Base-by-base conservation (phyloP, 2,797 vertebrate genomes). In the Falco biarmicus region DNA sequence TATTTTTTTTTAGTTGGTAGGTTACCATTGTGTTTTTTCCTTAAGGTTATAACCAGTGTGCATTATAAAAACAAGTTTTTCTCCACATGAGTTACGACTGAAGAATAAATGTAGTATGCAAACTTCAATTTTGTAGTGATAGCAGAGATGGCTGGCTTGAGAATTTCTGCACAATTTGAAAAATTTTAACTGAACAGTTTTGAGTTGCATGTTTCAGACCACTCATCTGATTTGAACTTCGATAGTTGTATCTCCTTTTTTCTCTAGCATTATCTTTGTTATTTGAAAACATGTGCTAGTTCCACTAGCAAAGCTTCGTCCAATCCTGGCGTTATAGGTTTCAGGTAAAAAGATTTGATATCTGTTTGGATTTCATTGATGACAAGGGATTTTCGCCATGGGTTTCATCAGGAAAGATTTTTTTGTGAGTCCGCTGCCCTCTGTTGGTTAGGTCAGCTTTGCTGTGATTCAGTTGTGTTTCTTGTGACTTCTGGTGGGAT, bases 371-470 rank as follows among this genome's bases (percentile, higher is more conserved):
- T 71, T 69, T 64, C 25, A 2, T 3, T n/a, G 43, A 3, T 65
- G 54, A 54, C 28, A 6, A 7, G 8, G 7, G 3, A 4, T 0
- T 48, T 95, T 86, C 75, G 21, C 60, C 4, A 2, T 22, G 26
- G 57, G 7, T 56, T 86, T 76, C 2, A 5, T 12, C 54, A 45
- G 41, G 66, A 66, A 43, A 45, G 43, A 18, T 45, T 45, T 18
- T 43, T 45, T 45, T 45, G 75, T 10, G 95, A 93, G 76, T 11
- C 73, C 96, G 73, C 84, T 84, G 93, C 90, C 92, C 93, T 96
- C 87, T 96, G 39, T 94, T 90, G 95, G 89, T 57, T 69, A 0
- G 26, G 66, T 91, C 79, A 59, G 59, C 47, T 45, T 24, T 50
- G 61, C 74, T 61, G 53, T 12, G 53, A 20, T 60, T 80, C 16